These are phyloP conservation scores for Micoletzkya japonica DNA, from an alignment of 2,888 invertebrate genomes.

Conservation along the genomic window DNA sequence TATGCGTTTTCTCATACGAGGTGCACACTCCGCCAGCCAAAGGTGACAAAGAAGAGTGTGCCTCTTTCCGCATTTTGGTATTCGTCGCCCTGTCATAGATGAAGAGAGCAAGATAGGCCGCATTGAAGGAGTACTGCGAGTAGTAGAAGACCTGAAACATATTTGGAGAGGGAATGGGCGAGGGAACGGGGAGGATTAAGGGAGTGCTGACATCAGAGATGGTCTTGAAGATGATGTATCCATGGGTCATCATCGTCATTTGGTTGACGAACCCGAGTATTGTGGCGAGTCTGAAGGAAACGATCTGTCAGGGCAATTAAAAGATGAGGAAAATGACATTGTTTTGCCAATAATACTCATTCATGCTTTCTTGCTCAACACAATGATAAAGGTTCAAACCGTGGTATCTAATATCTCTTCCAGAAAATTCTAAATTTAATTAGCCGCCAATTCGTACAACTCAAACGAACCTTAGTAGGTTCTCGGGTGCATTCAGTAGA, in stretches of 20 bases:
- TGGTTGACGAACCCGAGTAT: slow-evolving; percentile 17
- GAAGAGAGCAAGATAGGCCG: slow-evolving; percentile 40
- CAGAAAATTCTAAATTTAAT: too few species aligned
- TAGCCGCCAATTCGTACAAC: background rate
- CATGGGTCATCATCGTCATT: slow-evolving; percentile 12
- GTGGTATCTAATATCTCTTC: background rate
- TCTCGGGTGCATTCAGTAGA: slow-evolving; percentile 29
- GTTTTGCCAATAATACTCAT: too few species aligned
- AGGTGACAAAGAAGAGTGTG: too few species aligned
- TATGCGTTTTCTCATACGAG: too few species aligned
- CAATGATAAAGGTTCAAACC: background rate
- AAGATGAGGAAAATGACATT: too few species aligned
- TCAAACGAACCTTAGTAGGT: slow-evolving; percentile 9
- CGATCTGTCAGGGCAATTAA: background rate
- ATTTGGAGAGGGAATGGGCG: background rate
- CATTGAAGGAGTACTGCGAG: slow-evolving; percentile 43
- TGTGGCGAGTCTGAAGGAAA: slow-evolving; percentile 8
- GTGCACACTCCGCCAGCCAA: too few species aligned
- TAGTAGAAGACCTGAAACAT: slow-evolving; percentile 37
- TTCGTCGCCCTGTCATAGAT: slow-evolving; percentile 37
- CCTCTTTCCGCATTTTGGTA: too few species aligned
- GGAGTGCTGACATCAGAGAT: slow-evolving; percentile 25
- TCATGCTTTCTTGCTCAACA: too few species aligned
- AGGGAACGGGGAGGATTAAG: background rate
- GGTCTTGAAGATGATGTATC: slow-evolving; percentile 20